A percentile compares a stretch with the other conserved stretches of the same genome.
Conservation (phyloP, 2,113 vertebrate species). For the Saccopteryx bilineata region DNA sequence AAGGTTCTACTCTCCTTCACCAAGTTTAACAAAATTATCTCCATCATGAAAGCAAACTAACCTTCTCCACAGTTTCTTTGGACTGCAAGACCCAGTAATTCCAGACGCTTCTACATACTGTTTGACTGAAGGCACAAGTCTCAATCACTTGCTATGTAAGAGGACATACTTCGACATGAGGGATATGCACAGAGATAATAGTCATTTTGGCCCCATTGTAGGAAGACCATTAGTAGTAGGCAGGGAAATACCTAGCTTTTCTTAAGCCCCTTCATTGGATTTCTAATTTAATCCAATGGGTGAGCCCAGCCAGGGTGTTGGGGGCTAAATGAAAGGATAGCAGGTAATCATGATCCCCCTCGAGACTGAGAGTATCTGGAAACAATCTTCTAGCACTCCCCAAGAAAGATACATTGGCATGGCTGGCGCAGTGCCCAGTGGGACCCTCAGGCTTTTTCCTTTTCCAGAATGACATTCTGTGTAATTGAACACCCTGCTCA, state of each 20-base stretch:
- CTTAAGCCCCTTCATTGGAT: neutral
- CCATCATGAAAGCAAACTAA: neutral
- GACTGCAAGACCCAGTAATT: neutral
- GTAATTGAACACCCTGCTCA: neutral
- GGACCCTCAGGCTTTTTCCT: neutral
- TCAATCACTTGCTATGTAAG: neutral
- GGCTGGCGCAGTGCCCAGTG: neutral
- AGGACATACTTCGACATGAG: neutral
- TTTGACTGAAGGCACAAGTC: neutral
- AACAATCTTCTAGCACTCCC: neutral
- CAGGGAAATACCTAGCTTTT: neutral
- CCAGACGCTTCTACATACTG: neutral
- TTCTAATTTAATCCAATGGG: neutral
- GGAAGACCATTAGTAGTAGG: neutral
- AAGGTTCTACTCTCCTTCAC: neutral
- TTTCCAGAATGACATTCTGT: neutral
- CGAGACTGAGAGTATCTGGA: neutral
- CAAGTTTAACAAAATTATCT: neutral
- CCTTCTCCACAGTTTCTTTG: neutral
- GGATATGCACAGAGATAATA: neutral
- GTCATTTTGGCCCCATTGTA: neutral
- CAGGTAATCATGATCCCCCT: neutral
- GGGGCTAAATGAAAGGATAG: neutral
- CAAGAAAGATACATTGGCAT: neutral
- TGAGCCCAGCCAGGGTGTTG: neutral